Base-by-base conservation (phyloP, 2,113 vertebrate species). In the Phylloscopus trochilus region DNA sequence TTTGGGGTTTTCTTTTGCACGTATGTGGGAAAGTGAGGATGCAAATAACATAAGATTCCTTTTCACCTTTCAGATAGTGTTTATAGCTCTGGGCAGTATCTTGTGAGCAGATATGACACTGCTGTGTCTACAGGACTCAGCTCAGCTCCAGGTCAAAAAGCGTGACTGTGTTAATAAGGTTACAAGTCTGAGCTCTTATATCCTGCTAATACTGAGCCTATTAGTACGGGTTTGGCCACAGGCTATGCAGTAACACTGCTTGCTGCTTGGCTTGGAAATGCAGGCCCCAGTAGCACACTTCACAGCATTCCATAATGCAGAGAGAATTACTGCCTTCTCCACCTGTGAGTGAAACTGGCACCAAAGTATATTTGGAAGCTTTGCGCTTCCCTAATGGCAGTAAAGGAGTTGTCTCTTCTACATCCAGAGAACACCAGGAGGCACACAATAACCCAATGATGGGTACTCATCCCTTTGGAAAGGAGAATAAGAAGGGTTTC, bases 401-500 rank as follows among this genome's bases (percentile, higher is more conserved):
- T 44, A 62, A 88, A 93, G 37, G 13, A 89, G 13, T 9, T 47
- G 8, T 39, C 35, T 82, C 33, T 94, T 52, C 22, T 24, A 41
- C 9, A 6, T 6, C 26, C 9, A 56, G 53, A 84, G 33, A 72
- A 56, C 30, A 75, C 15, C 15, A 44, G 15, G 39, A 94, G 23
- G 41, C 15, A 82, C 31, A 37, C 0, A 0, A 7, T 41, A 78
- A 49, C 41, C 0, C 15, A 44, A 23, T 9, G 8, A 56, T n/a
- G 18, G 26, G 28, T 85, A 69, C 43, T 63, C 56, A 68, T 37
- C 31, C 26, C 13, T 69, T 76, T 58, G 26, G 67, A 83, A 87
- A 72, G 55, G 9, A 82, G 10, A 87, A 21, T 30, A 43, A 47
- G 27, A 82, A 14, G 21, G 49, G 14, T 10, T 83, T 79, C 58